These are phyloP conservation scores for Heterotilapia buettikoferi DNA, from an alignment of 2,113 vertebrate genomes.

Conservation along the genomic window DNA sequence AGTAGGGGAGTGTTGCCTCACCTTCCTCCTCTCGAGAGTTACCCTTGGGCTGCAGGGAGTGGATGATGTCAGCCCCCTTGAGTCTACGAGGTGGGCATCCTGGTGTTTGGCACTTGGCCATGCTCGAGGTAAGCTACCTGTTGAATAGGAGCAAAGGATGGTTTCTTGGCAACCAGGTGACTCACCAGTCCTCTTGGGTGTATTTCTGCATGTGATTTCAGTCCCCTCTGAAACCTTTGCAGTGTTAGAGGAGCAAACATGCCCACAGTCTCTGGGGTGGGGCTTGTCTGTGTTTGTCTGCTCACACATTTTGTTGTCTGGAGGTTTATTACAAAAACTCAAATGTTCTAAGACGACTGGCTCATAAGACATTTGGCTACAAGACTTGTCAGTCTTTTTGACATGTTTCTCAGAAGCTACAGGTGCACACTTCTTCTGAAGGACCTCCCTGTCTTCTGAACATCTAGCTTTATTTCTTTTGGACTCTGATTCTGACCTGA, in stretches of 20 bases:
- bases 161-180: slow-evolving; percentile 66
- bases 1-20: slow-evolving; percentile 74
- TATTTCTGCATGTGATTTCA: slow-evolving; percentile 57
- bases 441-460: slow-evolving; percentile 26
- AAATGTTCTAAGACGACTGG: not conserved
- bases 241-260: slow-evolving; percentile 35
- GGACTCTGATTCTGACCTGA: slow-evolving; percentile 71
- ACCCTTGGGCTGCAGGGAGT: slow-evolving; percentile 63
- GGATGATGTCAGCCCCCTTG: slow-evolving; percentile 53
- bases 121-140: slow-evolving; percentile 73
- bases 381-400: slow-evolving; percentile 31
- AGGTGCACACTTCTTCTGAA: slow-evolving; percentile 42
- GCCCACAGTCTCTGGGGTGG: slow-evolving; percentile 17
- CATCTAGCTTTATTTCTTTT: slow-evolving; percentile 27
- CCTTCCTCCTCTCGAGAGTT: slow-evolving; percentile 77
- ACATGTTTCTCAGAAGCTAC: slow-evolving; percentile 43
- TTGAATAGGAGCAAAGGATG: slow-evolving; percentile 39
- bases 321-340: not conserved
- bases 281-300: slow-evolving; percentile 18
- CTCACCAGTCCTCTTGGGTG: slow-evolving; percentile 11
- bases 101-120: slow-evolving; percentile 62
- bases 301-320: slow-evolving; percentile 45
- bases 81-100: slow-evolving; percentile 52
- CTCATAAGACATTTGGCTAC: slow-evolving; percentile 69
- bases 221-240: slow-evolving; percentile 40